Evolutionary conservation across 2,113 vertebrate genomes (phyloP).

Genomic region (Cairina moschata): DNA sequence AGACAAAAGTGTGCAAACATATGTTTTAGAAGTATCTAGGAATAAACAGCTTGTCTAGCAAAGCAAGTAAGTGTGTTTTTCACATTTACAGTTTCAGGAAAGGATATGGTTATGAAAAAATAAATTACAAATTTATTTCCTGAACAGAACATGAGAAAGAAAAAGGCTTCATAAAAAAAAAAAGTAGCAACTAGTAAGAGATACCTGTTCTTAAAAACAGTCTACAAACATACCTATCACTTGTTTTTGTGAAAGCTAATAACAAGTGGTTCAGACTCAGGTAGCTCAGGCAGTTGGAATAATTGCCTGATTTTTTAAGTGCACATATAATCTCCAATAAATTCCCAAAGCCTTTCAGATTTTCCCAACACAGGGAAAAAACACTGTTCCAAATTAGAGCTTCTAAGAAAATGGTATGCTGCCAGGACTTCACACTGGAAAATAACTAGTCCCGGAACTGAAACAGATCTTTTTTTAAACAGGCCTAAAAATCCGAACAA

Average conservation of each 20-base stretch:
- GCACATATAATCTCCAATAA: neutral
- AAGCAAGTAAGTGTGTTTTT: neutral
- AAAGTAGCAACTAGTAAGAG: neutral
- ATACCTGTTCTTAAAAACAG: neutral
- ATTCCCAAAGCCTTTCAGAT: neutral
- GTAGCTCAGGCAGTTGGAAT: neutral
- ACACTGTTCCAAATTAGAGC: neutral
- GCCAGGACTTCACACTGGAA: slow-evolving; percentile 12
- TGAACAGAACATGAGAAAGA: neutral
- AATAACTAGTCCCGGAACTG: neutral
- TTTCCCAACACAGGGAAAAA: neutral
- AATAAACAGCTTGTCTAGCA: neutral
- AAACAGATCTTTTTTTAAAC: neutral
- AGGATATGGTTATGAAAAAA: neutral
- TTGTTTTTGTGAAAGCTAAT: neutral
- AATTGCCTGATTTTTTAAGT: neutral
- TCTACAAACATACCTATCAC: neutral
- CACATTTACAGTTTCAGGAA: neutral
- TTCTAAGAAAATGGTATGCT: neutral
- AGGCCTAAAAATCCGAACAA: slow-evolving; percentile 7
- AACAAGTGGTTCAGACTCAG: neutral
- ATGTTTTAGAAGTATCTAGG: neutral
- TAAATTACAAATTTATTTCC: neutral
- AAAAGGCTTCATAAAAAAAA: neutral
- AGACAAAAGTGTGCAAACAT: neutral